These are phyloP conservation scores for Moxostoma hubbsi DNA, from an alignment of 2,797 vertebrate genomes.

Conservation along the genomic window DNA sequence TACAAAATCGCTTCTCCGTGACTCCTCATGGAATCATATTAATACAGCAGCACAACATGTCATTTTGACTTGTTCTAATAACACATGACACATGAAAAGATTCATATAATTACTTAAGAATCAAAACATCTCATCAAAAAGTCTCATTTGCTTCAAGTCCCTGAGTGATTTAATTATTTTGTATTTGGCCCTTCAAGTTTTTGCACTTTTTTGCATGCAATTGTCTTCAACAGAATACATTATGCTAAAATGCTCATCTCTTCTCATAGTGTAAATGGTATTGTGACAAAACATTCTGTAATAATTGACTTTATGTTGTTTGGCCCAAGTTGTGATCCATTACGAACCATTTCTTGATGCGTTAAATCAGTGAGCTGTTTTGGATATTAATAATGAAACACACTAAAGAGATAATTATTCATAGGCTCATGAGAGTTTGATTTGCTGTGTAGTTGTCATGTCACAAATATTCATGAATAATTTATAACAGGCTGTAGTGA, in stretches of 20 bases:
- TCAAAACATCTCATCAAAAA: neutral
- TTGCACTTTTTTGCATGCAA: neutral
- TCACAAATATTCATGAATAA: neutral
- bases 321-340: neutral
- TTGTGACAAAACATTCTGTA: neutral
- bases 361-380: conserved; percentile 4
- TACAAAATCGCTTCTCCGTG: neutral
- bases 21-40: neutral
- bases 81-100: neutral
- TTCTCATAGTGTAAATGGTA: neutral
- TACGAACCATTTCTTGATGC: neutral
- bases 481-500: neutral
- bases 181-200: neutral
- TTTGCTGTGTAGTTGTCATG: neutral
- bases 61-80: conserved; percentile 11
- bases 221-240: neutral
- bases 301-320: neutral
- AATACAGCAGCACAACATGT: neutral
- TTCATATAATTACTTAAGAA: neutral
- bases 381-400: conserved; percentile 14
- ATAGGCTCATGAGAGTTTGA: neutral
- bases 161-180: neutral
- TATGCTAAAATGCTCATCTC: neutral
- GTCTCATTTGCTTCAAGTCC: neutral
- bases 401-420: conserved; percentile 5